These are phyloP conservation scores for Drosophila affinis DNA, from an alignment of 2,888 invertebrate species.

Conservation along the genomic window DNA sequence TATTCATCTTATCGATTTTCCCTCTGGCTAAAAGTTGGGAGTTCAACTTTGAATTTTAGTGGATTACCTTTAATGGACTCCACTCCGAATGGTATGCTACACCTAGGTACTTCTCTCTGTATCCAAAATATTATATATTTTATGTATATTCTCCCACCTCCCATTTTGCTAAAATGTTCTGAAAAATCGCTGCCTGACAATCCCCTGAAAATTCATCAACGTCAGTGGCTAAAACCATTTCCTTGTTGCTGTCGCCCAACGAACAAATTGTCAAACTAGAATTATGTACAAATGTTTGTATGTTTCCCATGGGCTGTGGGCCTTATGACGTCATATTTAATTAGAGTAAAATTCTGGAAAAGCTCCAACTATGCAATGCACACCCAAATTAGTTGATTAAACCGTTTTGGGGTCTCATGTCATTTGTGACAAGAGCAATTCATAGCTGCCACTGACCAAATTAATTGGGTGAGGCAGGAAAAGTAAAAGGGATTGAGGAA, in stretches of 20 bases:
- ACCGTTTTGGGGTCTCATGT: slow-evolving; percentile 26
- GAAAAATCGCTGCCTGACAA: slow-evolving; percentile 5
- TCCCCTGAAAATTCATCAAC: slow-evolving; percentile 60
- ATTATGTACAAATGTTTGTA: background rate
- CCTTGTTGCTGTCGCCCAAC: slow-evolving; percentile 43
- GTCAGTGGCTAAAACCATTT: slow-evolving; percentile 69
- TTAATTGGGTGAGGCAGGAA: background rate
- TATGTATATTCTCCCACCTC: slow-evolving; percentile 10
- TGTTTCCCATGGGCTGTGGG: slow-evolving; percentile 5
- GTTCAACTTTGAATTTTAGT: slow-evolving; percentile 30
- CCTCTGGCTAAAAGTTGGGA: slow-evolving; percentile 21
- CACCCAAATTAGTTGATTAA: slow-evolving; percentile 63
- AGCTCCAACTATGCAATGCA: slow-evolving; percentile 51
- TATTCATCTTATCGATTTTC: slow-evolving; percentile 72
- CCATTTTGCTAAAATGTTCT: background rate
- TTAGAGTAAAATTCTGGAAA: slow-evolving; percentile 33
- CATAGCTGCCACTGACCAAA: background rate
- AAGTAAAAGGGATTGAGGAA: background rate
- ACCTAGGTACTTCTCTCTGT: slow-evolving; percentile 13
- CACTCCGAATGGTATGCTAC: slow-evolving; percentile 25
- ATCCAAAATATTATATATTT: background rate
- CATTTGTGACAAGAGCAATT: slow-evolving; percentile 46
- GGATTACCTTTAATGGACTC: slow-evolving; percentile 36
- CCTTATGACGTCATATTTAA: slow-evolving; percentile 42
- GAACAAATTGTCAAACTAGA: slow-evolving; percentile 27